These are phyloP conservation scores for Engraulis encrasicolus DNA, from an alignment of 2,113 vertebrate species.

Conservation along the genomic window DNA sequence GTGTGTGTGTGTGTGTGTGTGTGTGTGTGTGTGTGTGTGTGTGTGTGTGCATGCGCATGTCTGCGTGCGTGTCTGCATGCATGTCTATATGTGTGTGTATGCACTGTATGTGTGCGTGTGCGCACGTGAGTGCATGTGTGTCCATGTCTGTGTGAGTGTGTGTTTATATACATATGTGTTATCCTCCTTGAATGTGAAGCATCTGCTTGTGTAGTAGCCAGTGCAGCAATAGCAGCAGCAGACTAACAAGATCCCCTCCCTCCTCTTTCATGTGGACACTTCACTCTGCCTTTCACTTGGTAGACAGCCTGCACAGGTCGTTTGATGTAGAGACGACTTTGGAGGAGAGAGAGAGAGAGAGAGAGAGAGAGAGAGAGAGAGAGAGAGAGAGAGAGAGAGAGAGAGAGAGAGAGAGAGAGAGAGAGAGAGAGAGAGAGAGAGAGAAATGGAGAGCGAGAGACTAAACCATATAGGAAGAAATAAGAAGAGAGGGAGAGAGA, in stretches of 20 bases:
- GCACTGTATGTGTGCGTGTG: too few species aligned
- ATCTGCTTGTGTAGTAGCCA: background rate
- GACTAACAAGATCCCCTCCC: background rate
- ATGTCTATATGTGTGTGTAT: too few species aligned
- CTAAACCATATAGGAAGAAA: too few species aligned
- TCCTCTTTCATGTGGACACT: conserved; percentile 17
- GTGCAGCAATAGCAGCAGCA: background rate
- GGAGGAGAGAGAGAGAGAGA: background rate
- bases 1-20: too few species aligned
- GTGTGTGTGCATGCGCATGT: too few species aligned
- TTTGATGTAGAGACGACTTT: background rate
- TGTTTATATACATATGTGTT: background rate
- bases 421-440: background rate
- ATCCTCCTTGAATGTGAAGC: background rate
- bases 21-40: too few species aligned
- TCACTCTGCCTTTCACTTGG: background rate
- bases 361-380: background rate
- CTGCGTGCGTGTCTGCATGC: too few species aligned
- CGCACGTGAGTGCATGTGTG: too few species aligned
- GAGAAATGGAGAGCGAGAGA: background rate
- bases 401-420: background rate
- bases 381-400: background rate
- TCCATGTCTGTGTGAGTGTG: too few species aligned
- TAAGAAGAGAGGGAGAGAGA: background rate
- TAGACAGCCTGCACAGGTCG: background rate